Conservation (phyloP, 2,797 vertebrate genomes). For the Pantherophis alleghaniensis region DNA sequence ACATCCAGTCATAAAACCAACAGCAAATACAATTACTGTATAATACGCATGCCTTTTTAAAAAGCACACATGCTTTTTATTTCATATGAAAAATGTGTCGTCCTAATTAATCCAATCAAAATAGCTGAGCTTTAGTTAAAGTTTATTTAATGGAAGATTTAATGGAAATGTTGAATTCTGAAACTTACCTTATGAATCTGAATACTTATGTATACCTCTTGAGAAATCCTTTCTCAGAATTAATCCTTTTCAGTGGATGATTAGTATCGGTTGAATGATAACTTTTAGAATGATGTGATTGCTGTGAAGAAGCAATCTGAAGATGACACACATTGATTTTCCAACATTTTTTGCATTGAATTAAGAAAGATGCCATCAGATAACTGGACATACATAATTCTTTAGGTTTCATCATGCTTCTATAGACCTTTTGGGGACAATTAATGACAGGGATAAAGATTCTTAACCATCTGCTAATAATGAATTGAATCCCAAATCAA, state of each 20-base stretch:
- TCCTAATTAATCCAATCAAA: background rate
- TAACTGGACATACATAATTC: background rate
- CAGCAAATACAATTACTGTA: background rate
- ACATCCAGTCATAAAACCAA: background rate
- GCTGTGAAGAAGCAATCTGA: background rate
- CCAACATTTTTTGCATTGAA: background rate
- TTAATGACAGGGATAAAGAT: constrained; percentile 9
- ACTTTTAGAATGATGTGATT: constrained; percentile 6
- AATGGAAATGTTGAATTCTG: background rate
- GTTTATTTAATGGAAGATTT: background rate
- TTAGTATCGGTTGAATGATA: background rate
- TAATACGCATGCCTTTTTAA: background rate
- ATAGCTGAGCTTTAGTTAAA: background rate
- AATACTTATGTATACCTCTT: background rate
- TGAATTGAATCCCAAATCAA: background rate
- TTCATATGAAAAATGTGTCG: background rate
- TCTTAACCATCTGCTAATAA: background rate
- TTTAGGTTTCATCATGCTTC: background rate
- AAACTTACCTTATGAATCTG: background rate
- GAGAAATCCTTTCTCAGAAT: background rate
- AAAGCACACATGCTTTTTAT: background rate
- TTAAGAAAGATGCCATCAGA: background rate
- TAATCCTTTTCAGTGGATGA: background rate
- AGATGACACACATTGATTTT: background rate
- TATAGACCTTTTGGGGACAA: background rate